phyloP scores from a whole-genome alignment of 2,113 vertebrate species.

The Acrocephalus kingi region DNA sequence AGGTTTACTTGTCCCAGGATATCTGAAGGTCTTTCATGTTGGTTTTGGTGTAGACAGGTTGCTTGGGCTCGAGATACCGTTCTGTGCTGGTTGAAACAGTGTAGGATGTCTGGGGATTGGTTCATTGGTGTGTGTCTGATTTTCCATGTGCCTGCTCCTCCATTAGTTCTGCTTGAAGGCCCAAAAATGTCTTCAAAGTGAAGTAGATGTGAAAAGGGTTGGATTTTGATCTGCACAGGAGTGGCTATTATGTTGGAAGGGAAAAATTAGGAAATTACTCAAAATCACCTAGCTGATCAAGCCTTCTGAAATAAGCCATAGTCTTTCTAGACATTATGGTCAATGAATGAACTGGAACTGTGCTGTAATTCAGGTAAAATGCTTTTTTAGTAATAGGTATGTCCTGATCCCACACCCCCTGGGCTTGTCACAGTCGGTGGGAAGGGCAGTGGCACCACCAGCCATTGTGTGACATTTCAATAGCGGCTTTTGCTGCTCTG shows the following conservation, averaged over 20 bases:
- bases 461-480: not conserved
- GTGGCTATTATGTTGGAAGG: not conserved
- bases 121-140: not conserved
- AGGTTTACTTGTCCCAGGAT: not conserved
- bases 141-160: not conserved
- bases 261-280: not conserved
- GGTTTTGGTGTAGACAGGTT: not conserved
- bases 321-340: not conserved
- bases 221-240: not conserved
- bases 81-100: not conserved
- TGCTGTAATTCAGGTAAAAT: not conserved
- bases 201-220: not conserved
- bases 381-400: not conserved
- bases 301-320: not conserved
- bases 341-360: not conserved
- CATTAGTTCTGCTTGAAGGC: not conserved
- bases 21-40: not conserved
- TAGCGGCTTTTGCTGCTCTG: not conserved
- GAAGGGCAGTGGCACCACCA: not conserved
- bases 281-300: not conserved
- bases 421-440: not conserved
- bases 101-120: not conserved
- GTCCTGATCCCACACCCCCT: not conserved
- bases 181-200: not conserved
- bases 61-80: accelerated